Conservation (phyloP, 2,888 invertebrate species). For the Dryocosmus kuriphilus region DNA sequence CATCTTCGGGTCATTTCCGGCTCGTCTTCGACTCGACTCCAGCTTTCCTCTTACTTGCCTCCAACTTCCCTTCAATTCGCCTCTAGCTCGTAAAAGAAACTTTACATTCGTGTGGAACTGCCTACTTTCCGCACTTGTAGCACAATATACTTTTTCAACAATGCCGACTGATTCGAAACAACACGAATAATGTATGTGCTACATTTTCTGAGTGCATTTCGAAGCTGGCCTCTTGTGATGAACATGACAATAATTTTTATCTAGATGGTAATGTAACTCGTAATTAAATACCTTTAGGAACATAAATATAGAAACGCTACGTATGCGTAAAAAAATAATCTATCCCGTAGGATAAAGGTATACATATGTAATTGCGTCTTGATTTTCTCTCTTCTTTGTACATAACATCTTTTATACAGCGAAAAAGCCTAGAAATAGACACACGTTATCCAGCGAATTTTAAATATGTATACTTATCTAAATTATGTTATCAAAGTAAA, state of each 20-base stretch:
- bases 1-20: too few relatives aligned
- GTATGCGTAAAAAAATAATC: conserved; percentile 48
- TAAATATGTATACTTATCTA: conserved; percentile 73
- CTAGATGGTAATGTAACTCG: conserved; percentile 52
- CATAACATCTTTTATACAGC: conserved; percentile 71
- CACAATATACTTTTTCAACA: background rate
- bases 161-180: conserved; percentile 6
- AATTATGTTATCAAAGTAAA: conserved; percentile 74
- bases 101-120: too few relatives aligned
- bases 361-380: conserved; percentile 6
- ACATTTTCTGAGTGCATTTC: conserved; percentile 9
- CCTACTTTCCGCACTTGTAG: too few relatives aligned
- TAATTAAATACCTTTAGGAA: conserved; percentile 49
- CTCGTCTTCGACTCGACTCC: too few relatives aligned
- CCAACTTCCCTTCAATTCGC: too few relatives aligned
- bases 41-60: too few relatives aligned
- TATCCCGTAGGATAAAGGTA: conserved; percentile 4
- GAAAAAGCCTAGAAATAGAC: conserved; percentile 63
- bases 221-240: conserved; percentile 48
- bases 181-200: conserved; percentile 18
- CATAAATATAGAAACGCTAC: conserved; percentile 55
- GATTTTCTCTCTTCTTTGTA: conserved; percentile 59
- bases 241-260: conserved; percentile 58
- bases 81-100: too few relatives aligned
- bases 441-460: conserved; percentile 61